Base-by-base conservation (phyloP, 2,888 invertebrate species). In the Chrysolina americana region DNA sequence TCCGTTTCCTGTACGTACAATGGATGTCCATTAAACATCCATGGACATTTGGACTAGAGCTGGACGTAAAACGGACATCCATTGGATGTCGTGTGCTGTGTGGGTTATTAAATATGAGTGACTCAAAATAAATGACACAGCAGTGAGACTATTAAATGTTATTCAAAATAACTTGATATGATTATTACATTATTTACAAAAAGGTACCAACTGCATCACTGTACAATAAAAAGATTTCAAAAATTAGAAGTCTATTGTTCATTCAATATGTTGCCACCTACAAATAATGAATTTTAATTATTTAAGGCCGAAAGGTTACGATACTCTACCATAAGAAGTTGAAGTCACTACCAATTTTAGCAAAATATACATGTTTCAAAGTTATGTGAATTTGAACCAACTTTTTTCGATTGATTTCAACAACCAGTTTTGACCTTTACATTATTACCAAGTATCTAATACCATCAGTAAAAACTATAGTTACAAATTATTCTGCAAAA, bases 151-250 rank as follows among this genome's bases (percentile, higher is more conserved):
- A 44, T 44, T 44, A 44, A 62, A 62, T 62, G 62, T 21, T 23
- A 62, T 62, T 62, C 15, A 62, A 62, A 62, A 62, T 62, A 62
- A 62, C 8, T 23, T n/a, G n/a, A n/a, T n/a, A n/a, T n/a, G n/a
- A n/a, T n/a, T 62, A 23, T 62, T 62, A 62, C 23, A 36, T 23
- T 21, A 62, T 62, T 62, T 62, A 21, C 62, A 62, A 62, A 62
- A 62, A 23, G 4, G 9, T 62, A 62, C 28, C 62, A 62, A 62
- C 23, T 62, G 62, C 23, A 3, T 62, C 62, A 62, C 62, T 23
- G 62, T 62, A 9, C 62, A 62, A 62, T 62, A 23, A 62, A 21
- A 62, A 4, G 23, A 62, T 62, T 62, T 4, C 62, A 62, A 62
- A 62, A 23, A 62, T 9, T 23, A 62, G 23, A 21, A 15, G 1